phyloP scores from a whole-genome alignment of 2,113 vertebrate genomes.

The Plestiodon gilberti region DNA sequence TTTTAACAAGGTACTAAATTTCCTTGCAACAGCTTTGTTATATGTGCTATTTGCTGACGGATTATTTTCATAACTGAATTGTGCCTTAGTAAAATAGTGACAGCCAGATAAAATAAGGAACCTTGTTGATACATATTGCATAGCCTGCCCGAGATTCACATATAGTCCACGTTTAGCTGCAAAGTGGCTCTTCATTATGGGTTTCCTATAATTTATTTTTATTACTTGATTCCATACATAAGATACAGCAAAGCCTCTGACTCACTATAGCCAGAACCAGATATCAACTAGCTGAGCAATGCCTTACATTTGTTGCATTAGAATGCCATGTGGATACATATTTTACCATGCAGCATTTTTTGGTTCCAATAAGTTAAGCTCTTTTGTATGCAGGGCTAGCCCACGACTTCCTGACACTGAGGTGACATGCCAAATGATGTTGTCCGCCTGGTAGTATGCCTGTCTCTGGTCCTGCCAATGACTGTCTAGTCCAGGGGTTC shows the following conservation, averaged over 20 bases:
- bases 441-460: too few relatives aligned
- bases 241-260: not conserved
- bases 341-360: too few relatives aligned
- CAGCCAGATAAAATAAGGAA: not conserved
- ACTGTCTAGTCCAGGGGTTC: too few relatives aligned
- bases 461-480: too few relatives aligned
- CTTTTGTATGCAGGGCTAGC: too few relatives aligned
- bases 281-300: too few relatives aligned
- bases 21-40: not conserved
- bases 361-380: too few relatives aligned
- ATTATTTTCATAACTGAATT: not conserved
- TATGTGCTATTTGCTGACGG: slow-evolving; percentile 2
- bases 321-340: too few relatives aligned
- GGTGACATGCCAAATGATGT: too few relatives aligned
- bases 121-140: not conserved
- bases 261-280: not conserved
- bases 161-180: not conserved
- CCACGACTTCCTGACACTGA: too few relatives aligned
- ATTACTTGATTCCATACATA: not conserved
- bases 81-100: not conserved
- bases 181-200: not conserved
- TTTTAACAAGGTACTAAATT: not conserved
- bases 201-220: not conserved
- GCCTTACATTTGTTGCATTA: too few relatives aligned
- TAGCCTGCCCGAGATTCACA: not conserved